Evolutionary conservation across 2,797 vertebrate genomes (phyloP), one percentile per base, ranked within the genome.

Genomic region (Tapirus indicus): DNA sequence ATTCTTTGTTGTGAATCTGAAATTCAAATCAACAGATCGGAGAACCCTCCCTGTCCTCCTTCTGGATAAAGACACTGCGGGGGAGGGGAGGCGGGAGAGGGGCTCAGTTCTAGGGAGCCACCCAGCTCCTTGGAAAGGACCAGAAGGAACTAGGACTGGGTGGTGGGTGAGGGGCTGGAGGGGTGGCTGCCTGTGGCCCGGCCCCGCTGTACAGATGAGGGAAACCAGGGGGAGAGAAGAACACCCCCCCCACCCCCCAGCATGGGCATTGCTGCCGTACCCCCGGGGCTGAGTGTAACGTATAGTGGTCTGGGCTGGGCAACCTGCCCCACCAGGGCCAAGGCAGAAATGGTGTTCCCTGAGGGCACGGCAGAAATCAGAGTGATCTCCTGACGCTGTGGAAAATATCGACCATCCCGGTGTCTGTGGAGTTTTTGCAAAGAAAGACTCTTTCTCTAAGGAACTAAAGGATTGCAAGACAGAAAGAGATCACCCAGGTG

Each of bases 361-460:
- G 56, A 38, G 16, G 38, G 14, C 78, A 44, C 7, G 7, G 79
- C 25, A 32, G 25, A 62, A 62, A 20, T 7, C 2, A 3, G 20
- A 38, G 62, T 4, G 8, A 68, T 1, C 29, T 79, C 29, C 9
- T 13, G 17, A 52, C 8, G n/a, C 84, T 29, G 52, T 41, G 35
- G 35, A 60, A 49, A 41, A 49, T 7, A 32, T 1, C 0, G 1
- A 62, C 8, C 44, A 52, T 21, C 0, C 0, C 11, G 35, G 60
- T 10, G 41, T 41, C 62, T 13, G 4, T 3, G 29, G 54, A 66
- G 41, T 41, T 62, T 71, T n/a, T 10, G 52, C 68, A 41, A 27
- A 68, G 54, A 25, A 75, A 44, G 52, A 16, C 4, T 44, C 58
- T 14, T 44, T 21, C n/a, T 60, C 7, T 16, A 3, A 23, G 32